Percentiles rank a stretch among this genome's conserved stretches.
These are phyloP conservation scores for Phaedon cochleariae DNA, from an alignment of 2,888 invertebrate species.

Conservation along the genomic window DNA sequence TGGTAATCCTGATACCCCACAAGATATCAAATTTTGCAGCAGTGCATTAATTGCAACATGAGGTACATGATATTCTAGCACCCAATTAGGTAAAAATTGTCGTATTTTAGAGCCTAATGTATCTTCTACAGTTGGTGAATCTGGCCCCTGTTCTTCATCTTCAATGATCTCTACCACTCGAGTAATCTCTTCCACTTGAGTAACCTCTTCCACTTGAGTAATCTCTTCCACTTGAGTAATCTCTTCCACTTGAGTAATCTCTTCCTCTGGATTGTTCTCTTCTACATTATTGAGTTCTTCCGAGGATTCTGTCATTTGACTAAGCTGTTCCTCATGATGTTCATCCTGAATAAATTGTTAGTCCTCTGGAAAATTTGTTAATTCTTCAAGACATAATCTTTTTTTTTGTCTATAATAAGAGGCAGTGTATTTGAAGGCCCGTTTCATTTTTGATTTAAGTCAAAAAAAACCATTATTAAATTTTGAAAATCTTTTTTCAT, in stretches of 20 bases:
- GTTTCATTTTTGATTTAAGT: constrained; percentile 8
- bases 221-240: too few species aligned
- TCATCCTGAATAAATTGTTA: not conserved
- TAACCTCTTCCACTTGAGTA: too few species aligned
- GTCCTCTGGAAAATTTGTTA: not conserved
- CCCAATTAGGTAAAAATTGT: constrained; percentile 10
- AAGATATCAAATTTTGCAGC: constrained; percentile 8
- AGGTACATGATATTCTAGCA: constrained; percentile 12
- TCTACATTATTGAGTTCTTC: not conserved
- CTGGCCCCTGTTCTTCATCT: constrained; percentile 13
- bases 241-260: not conserved
- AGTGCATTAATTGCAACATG: constrained; percentile 5
- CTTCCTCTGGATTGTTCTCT: not conserved
- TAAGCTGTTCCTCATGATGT: not conserved
- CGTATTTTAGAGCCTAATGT: not conserved
- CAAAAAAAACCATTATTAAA: too few species aligned
- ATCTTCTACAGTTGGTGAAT: constrained; percentile 6
- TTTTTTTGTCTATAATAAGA: not conserved
- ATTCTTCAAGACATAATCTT: not conserved
- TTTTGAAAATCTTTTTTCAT: too few species aligned
- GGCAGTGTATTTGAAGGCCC: constrained; percentile 8
- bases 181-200: too few species aligned
- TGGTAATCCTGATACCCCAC: constrained; percentile 12
- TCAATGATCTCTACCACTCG: too few species aligned
- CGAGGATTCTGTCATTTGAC: too few species aligned